These are phyloP conservation scores for Menidia beryllina DNA, from an alignment of 2,113 vertebrate species.

Conservation along the genomic window DNA sequence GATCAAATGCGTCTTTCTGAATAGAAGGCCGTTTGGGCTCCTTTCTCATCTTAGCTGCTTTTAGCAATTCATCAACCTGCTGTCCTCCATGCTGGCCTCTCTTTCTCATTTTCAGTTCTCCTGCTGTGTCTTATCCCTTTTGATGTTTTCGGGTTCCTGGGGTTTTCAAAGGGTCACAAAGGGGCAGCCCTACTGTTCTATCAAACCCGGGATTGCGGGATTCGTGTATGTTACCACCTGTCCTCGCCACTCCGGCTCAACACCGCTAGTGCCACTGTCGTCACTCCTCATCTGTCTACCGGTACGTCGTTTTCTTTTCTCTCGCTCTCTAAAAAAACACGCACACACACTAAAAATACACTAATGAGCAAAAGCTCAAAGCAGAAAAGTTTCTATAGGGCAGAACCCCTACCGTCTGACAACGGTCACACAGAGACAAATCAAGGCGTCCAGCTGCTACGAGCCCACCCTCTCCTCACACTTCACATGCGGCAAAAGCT, in stretches of 20 bases:
- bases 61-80: slow-evolving; percentile 66
- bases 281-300: slow-evolving; percentile 42
- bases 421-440: slow-evolving; percentile 61
- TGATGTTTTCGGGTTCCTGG: slow-evolving; percentile 68
- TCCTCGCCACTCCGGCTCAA: slow-evolving; percentile 68
- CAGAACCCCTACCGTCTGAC: slow-evolving; percentile 62
- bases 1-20: slow-evolving; percentile 42
- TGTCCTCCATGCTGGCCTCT: slow-evolving; percentile 69
- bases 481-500: slow-evolving; percentile 55
- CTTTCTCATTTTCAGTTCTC: slow-evolving; percentile 55
- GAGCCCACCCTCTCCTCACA: slow-evolving; percentile 66
- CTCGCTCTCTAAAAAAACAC: background rate
- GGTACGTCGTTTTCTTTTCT: slow-evolving; percentile 38
- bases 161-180: slow-evolving; percentile 75
- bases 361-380: slow-evolving; percentile 34
- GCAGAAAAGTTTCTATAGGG: slow-evolving; percentile 13
- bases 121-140: slow-evolving; percentile 49
- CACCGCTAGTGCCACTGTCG: slow-evolving; percentile 62
- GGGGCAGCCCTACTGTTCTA: slow-evolving; percentile 67
- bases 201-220: slow-evolving; percentile 47
- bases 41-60: slow-evolving; percentile 35
- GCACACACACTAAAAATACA: slow-evolving; percentile 7
- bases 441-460: slow-evolving; percentile 60
- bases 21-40: slow-evolving; percentile 41
- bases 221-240: slow-evolving; percentile 68